Conservation (phyloP, 1,140 invertebrate species). For the Drosophila aff. region DNA sequence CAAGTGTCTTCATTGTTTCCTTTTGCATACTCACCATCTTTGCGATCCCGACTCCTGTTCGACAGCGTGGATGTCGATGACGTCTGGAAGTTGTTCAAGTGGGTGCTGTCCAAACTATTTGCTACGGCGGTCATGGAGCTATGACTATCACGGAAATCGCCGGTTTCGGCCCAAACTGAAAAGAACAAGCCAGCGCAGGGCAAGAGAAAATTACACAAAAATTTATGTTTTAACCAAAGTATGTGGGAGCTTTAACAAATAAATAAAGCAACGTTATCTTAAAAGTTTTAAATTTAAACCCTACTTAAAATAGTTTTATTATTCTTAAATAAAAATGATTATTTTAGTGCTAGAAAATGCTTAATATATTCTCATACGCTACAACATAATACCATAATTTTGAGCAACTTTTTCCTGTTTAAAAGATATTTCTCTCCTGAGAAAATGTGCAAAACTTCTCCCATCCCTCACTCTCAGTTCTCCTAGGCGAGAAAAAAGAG, state of each 20-base stretch:
- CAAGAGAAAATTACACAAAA: constrained; percentile 78
- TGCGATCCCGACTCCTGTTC: constrained; percentile 88
- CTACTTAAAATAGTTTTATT: not conserved
- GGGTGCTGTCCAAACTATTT: constrained; percentile 88
- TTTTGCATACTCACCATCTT: constrained; percentile 86
- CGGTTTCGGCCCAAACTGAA: constrained; percentile 93
- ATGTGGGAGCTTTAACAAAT: constrained; percentile 5
- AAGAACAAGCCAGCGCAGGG: constrained; percentile 86
- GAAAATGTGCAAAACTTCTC: constrained; percentile 8
- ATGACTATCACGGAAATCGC: constrained; percentile 92
- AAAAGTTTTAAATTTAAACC: too few species aligned
- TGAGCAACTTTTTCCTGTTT: constrained; percentile 13
- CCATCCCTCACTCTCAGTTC: constrained; percentile 2
- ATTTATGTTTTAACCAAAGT: constrained; percentile 80
- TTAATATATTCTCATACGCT: not conserved
- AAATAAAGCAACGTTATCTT: not conserved
- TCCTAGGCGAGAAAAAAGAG: not conserved
- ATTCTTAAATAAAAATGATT: not conserved
- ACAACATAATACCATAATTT: not conserved
- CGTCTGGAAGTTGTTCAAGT: constrained; percentile 86
- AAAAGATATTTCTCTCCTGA: constrained; percentile 16
- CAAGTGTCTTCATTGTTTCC: not conserved
- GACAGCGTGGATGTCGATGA: constrained; percentile 86
- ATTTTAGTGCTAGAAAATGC: not conserved
- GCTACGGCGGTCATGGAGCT: constrained; percentile 88